These are phyloP conservation scores for Eumaeus atala DNA, from an alignment of 1,140 invertebrate genomes.

Conservation along the genomic window DNA sequence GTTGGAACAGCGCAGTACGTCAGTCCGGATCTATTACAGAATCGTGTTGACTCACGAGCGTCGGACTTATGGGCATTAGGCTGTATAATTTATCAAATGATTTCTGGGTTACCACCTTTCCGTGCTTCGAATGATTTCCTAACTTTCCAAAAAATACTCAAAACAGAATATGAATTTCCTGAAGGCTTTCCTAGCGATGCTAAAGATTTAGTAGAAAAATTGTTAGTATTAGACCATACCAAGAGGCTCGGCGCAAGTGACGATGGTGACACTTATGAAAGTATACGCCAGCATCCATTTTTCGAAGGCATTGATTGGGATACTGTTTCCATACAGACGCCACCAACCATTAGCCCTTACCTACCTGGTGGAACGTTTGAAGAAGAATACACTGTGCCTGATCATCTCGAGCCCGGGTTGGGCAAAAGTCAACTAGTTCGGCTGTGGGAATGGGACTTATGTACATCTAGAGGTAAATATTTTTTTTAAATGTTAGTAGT, in stretches of 20 bases:
- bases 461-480: conserved; percentile 61
- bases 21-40: conserved; percentile 94
- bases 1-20: conserved; percentile 99
- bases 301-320: conserved; percentile 91
- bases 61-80: conserved; percentile 99
- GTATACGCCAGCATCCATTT: conserved; percentile 89
- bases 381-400: conserved; percentile 83
- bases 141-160: conserved; percentile 97
- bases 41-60: conserved; percentile 84
- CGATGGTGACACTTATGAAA: conserved; percentile 82
- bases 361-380: conserved; percentile 84
- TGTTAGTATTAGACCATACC: conserved; percentile 88
- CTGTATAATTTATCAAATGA: conserved; percentile 98
- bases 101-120: conserved; percentile 94
- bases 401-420: conserved; percentile 89
- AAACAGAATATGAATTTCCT: conserved; percentile 93
- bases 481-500: neutral
- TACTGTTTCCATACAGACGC: conserved; percentile 82
- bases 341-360: conserved; percentile 90
- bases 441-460: conserved; percentile 82
- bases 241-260: conserved; percentile 91
- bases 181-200: conserved; percentile 90
- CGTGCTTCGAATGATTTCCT: conserved; percentile 94
- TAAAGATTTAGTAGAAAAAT: conserved; percentile 89
- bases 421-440: conserved; percentile 86